Evolutionary conservation across 23 tunicate species (phyloP), one percentile per base, ranked within the genome.

Genomic region (Oikopleura dioica): DNA sequence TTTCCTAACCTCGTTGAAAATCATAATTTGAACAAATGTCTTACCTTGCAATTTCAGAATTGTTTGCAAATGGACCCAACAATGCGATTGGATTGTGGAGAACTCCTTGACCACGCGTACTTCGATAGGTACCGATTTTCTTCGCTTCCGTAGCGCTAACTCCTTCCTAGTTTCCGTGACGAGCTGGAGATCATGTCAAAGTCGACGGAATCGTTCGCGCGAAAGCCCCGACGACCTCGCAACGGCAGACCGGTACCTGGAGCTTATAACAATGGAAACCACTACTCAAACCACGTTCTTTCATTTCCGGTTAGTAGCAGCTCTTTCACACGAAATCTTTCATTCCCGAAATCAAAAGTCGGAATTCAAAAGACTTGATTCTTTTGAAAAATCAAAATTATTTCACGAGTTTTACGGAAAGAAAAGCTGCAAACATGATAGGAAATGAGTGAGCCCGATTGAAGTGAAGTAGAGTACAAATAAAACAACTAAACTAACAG

Each of bases 61-160:
- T 91, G 92, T 67, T 82, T 85, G 36, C 88, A 94, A 68, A 86
- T 94, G 99, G 99, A 94, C 51, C 99, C 99, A 32, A 76, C 80
- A 34, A 80, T 88, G 4, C 78, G 99, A 36, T 59, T 84, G 37
- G 67, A 87, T 1, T 94, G 99, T 50, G 86, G 86, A 38, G 95
- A 86, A 68, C 88, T 94, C 2, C 79, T 94, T 9, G 99, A 94
- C 33, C 99, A 94, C 78, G 76, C 86, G 5, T 94, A 94, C 76
- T 94, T 94, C 75, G 99, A 94, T 75, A 76, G 86, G 44, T 86
- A 81, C 75, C 82, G 92, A 16, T 9, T 16, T 9, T 44, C 16
- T 44, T 44, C n/a, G n/a, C n/a, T n/a, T n/a, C n/a, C n/a, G n/a
- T n/a, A n/a, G n/a, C n/a, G n/a, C n/a, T n/a, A n/a, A n/a, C n/a